Evolutionary conservation across 2,113 vertebrate genomes (phyloP), one percentile per base, ranked within the genome.

Genomic region (Elephas maximus): DNA sequence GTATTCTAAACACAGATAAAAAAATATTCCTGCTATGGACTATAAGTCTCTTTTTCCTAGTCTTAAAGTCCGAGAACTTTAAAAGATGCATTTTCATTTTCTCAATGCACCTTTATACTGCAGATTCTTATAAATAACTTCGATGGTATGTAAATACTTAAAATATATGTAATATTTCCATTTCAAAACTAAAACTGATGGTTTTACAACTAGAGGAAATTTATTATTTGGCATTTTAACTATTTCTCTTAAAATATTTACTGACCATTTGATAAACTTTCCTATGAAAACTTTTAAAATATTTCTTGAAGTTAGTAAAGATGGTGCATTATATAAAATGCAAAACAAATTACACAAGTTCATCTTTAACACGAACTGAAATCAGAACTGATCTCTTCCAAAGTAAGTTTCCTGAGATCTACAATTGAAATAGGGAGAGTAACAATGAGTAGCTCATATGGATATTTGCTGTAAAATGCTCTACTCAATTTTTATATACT

Each of bases 241-340:
- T 96, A 97, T 97, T 97, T 97, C 94, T 98, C 94, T 98, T 98
- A 98, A 97, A 95, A 95, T 78, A 71, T 97, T 97, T 98, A 97
- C 91, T 95, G 85, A 83, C 92, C 82, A 88, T 97, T 96, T 30
- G 12, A 97, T 71, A 91, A 88, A 93, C 37, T 83, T 93, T 6
- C 65, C 79, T 14, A 92, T 6, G 48, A 91, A 63, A 93, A 51
- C 8, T 41, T 80, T 37, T 69, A 81, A 51, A 95, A 91, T 88
- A 28, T 91, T 96, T 82, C 44, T 60, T 76, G 33, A 94, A 79
- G 15, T 97, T 92, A 62, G 97, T 97, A 96, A 88, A 71, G 45
- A 78, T 84, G 69, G 15, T 48, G 33, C n/a, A 37, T 53, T 73
- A 92, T 44, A 73, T 74, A 81, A 87, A 85, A 26, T 67, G 6